Base-by-base conservation (phyloP, 2,797 vertebrate genomes). In the Sandelia bainsii region DNA sequence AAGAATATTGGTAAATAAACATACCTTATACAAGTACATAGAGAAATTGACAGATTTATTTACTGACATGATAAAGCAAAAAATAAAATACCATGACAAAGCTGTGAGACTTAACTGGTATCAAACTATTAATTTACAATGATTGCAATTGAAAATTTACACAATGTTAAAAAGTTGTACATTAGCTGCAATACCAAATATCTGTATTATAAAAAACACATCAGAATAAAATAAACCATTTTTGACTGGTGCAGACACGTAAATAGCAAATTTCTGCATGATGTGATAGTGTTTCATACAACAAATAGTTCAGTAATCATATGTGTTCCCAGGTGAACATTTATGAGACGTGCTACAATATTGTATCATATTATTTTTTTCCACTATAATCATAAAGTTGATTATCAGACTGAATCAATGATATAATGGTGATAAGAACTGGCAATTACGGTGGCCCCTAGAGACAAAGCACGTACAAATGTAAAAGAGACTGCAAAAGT, bases 361-460 rank as follows among this genome's bases (percentile, higher is more conserved):
- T 11, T 51, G 3, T 17, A 44, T 61, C 0, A 45, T 1, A 14
- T 39, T 54, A 52, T 67, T n/a, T 63, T n/a, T 13, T 60, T 54
- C 20, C 29, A 78, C 61, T 19, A 48, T 17, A 6, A 39, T 40
- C 25, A 69, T 77, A 64, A 82, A 45, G 3, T 0, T 51, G 7
- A 59, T 61, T 37, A 64, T 69, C 5, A 46, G 22, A 52, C 3
- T 56, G 8, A 62, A 61, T 69, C 8, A 56, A 7, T 49, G 19
- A 69, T 20, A 3, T 12, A 49, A 3, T 29, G 58, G 20, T 44
- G 42, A 73, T 77, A 81, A 64, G 3, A 59, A 34, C 20, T 56
- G 45, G 29, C 49, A n/a, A n/a, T n/a, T n/a, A n/a, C n/a, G n/a
- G n/a, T n/a, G n/a, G n/a, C n/a, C n/a, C n/a, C n/a, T n/a, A n/a